phyloP scores from a whole-genome alignment of 2,797 vertebrate species.

The Thalassophryne amazonica region DNA sequence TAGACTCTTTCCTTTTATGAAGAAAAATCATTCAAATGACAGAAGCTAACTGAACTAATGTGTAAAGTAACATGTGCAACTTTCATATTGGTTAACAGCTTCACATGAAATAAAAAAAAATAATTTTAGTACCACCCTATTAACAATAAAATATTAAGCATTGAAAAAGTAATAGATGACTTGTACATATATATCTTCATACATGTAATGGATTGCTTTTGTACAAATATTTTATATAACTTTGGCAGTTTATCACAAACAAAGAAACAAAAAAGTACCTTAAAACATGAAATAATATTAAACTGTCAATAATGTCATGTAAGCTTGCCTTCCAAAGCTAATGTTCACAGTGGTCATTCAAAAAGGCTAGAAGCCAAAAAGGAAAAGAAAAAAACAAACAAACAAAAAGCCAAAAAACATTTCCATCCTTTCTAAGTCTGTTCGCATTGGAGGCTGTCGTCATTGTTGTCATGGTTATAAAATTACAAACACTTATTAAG shows the following conservation, averaged over 20 bases:
- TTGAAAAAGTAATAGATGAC: slow-evolving; percentile 79
- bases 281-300: slow-evolving; percentile 86
- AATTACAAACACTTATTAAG: slow-evolving; percentile 98
- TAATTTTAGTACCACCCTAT: slow-evolving; percentile 72
- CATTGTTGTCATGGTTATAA: slow-evolving; percentile 87
- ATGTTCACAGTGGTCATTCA: slow-evolving; percentile 99
- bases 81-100: slow-evolving; percentile 78
- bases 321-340: slow-evolving; percentile 87
- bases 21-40: slow-evolving; percentile 83
- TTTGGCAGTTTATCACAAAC: slow-evolving; percentile 90
- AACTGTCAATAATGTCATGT: slow-evolving; percentile 82
- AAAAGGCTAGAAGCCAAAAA: slow-evolving; percentile 87
- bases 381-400: slow-evolving; percentile 52
- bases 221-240: slow-evolving; percentile 84
- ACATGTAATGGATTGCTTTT: slow-evolving; percentile 81
- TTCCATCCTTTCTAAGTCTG: slow-evolving; percentile 84
- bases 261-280: slow-evolving; percentile 83
- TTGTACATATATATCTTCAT: slow-evolving; percentile 76
- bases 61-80: slow-evolving; percentile 85
- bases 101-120: slow-evolving; percentile 78
- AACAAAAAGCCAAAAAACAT: slow-evolving; percentile 76
- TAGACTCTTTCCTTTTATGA: slow-evolving; percentile 86
- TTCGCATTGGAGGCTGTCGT: slow-evolving; percentile 88
- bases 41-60: slow-evolving; percentile 83
- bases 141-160: slow-evolving; percentile 73